Evolutionary conservation across 2,113 vertebrate genomes (phyloP), one percentile per base, ranked within the genome.

Genomic region (Nymphicus hollandicus): DNA sequence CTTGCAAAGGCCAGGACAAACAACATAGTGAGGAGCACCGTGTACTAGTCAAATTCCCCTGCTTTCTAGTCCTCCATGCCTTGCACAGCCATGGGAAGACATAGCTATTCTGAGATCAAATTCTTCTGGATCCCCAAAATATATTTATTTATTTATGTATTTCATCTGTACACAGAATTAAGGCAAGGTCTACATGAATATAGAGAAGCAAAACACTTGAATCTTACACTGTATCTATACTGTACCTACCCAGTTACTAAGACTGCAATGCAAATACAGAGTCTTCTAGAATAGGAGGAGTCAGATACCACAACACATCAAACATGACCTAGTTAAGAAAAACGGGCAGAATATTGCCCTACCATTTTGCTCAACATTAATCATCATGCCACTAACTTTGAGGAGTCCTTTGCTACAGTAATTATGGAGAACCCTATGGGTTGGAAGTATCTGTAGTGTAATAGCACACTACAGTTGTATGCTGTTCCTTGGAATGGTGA

Each of bases 401-500:
- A 53, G 9, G 5, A 16, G 17, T 71, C 29, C 56, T 56, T 74
- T 76, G 39, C 25, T 53, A 52, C n/a, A 58, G 35, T 25, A 71
- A 50, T 35, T 58, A 76, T 4, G 23, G 41, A 82, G 71, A 86
- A 78, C 25, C 16, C 27, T 22, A 13, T 37, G 27, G 16, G 23
- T 29, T 64, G 29, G 41, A 87, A 93, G 27, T 46, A 78, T 28
- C 49, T 58, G 6, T n/a, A 63, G 22, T 15, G 11, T 74, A 44
- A 43, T 17, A 49, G 37, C 28, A 61, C 25, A 19, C 28, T 41
- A 31, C 28, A 39, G 33, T 50, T 71, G 47, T 39, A 27, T 2
- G 0, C 13, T 81, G 8, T 39, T 50, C n/a, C 29, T 91, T 41
- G 22, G 22, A 1, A 1, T 3, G 2, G 17, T 17, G 25, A 46